A percentile compares a stretch with the other conserved stretches of the same genome.
Evolutionary conservation across 2,888 invertebrate species (phyloP).

Genomic region (Drosophila barbarae): DNA sequence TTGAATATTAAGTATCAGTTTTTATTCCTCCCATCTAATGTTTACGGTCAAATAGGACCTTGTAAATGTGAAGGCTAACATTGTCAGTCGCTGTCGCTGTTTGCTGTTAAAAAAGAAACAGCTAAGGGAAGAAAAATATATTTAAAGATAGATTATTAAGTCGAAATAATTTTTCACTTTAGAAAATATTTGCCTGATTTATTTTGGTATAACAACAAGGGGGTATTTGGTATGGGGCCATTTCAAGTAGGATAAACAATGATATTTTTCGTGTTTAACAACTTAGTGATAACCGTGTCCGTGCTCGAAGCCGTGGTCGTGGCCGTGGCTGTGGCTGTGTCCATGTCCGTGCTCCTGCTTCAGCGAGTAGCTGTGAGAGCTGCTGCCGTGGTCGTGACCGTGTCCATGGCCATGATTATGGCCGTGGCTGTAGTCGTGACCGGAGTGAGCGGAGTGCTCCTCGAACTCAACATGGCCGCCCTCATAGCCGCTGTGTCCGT

Average conservation of each 20-base stretch:
- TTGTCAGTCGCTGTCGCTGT: too few species aligned
- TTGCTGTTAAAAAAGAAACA: too few species aligned
- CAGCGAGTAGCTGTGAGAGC: slow-evolving; percentile 58
- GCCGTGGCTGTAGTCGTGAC: slow-evolving; percentile 43
- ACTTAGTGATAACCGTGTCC: slow-evolving; percentile 57
- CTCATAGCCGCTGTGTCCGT: slow-evolving; percentile 60
- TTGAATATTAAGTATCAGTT: background rate
- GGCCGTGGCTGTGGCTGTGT: slow-evolving; percentile 38
- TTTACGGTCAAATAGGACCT: background rate
- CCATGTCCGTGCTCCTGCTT: slow-evolving; percentile 65
- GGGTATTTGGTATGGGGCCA: slow-evolving; percentile 53
- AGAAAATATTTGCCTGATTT: slow-evolving; percentile 54
- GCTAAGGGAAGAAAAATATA: too few species aligned
- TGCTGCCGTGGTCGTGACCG: slow-evolving; percentile 47
- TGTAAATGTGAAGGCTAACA: too few species aligned
- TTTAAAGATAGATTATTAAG: too few species aligned
- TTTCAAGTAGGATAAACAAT: slow-evolving; percentile 31
- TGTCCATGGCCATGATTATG: slow-evolving; percentile 39
- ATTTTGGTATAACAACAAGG: slow-evolving; percentile 54
- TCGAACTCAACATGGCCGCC: slow-evolving; percentile 64
- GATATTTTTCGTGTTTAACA: background rate
- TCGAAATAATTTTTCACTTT: background rate
- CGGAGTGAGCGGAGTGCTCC: slow-evolving; percentile 54
- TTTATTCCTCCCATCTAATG: background rate
- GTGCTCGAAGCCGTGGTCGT: slow-evolving; percentile 34